Percentiles rank a stretch among this genome's conserved stretches.
Evolutionary conservation across 2,797 vertebrate genomes (phyloP).

Genomic region (Pyrocephalus nanus): DNA sequence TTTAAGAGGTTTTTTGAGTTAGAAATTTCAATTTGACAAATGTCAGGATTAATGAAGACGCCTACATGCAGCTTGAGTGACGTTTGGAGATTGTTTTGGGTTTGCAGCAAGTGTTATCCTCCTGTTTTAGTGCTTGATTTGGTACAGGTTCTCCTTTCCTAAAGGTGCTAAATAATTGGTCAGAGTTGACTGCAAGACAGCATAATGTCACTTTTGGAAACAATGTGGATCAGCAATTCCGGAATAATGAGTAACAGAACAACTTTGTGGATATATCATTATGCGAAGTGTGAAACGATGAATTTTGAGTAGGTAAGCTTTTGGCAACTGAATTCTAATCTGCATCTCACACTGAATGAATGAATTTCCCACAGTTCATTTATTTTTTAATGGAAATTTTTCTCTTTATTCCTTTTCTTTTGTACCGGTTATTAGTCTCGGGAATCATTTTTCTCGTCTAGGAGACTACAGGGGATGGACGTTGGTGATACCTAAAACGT

Average conservation of each 20-base stretch:
- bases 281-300: slow-evolving; percentile 10
- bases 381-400: slow-evolving; percentile 18
- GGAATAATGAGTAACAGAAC: slow-evolving; percentile 37
- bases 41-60: neutral
- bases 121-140: slow-evolving; percentile 22
- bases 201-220: slow-evolving; percentile 40
- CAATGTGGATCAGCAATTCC: slow-evolving; percentile 26
- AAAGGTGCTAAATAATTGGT: slow-evolving; percentile 52
- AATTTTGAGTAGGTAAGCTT: slow-evolving; percentile 50
- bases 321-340: slow-evolving; percentile 26
- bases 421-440: neutral
- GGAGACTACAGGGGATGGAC: neutral
- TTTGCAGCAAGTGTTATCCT: neutral
- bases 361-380: slow-evolving; percentile 10
- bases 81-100: slow-evolving; percentile 14
- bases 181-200: slow-evolving; percentile 26
- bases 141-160: slow-evolving; percentile 22
- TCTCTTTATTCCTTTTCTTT: neutral
- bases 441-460: neutral
- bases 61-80: neutral
- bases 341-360: slow-evolving; percentile 3
- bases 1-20: neutral
- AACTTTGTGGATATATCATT: slow-evolving; percentile 37
- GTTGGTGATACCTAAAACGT: neutral
- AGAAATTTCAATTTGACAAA: slow-evolving; percentile 4